Percentiles rank a stretch among this genome's conserved stretches.
Evolutionary conservation across 2,797 vertebrate genomes (phyloP).

Genomic region (Pseudochromis fuscus): DNA sequence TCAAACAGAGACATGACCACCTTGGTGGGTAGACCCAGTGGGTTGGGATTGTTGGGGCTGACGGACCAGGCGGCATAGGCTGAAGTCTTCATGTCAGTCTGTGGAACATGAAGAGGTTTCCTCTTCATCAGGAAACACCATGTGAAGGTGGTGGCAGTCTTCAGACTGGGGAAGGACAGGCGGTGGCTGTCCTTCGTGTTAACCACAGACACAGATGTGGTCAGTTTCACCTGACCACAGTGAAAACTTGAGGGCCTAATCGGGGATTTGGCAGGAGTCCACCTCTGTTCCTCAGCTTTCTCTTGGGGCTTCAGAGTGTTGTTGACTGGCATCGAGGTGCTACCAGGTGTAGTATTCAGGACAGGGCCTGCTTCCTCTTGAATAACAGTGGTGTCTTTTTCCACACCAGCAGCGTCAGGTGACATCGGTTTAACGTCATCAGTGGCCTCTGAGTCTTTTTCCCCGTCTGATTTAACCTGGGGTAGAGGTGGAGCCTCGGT

Average conservation of each 20-base stretch:
- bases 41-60: constrained; percentile 91
- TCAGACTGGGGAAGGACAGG: constrained; percentile 93
- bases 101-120: constrained; percentile 90
- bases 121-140: constrained; percentile 97
- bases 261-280: constrained; percentile 83
- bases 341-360: constrained; percentile 71
- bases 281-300: constrained; percentile 86
- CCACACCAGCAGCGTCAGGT: constrained; percentile 79
- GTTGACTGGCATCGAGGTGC: constrained; percentile 60
- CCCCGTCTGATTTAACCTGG: constrained; percentile 73
- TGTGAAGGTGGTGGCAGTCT: constrained; percentile 94
- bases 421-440: constrained; percentile 77
- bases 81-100: constrained; percentile 92
- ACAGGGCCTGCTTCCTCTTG: constrained; percentile 56
- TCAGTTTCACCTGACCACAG: constrained; percentile 85
- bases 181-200: constrained; percentile 88
- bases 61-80: constrained; percentile 93
- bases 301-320: constrained; percentile 81
- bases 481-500: constrained; percentile 83
- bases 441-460: constrained; percentile 74
- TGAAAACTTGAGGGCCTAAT: constrained; percentile 80
- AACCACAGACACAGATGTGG: constrained; percentile 81
- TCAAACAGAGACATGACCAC: constrained; percentile 95
- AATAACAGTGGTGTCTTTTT: constrained; percentile 80
- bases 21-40: constrained; percentile 94